A percentile compares a stretch with the other conserved stretches of the same genome.
These are phyloP conservation scores for Heterodera schachtii DNA, from an alignment of 1,140 invertebrate species.

Conservation along the genomic window DNA sequence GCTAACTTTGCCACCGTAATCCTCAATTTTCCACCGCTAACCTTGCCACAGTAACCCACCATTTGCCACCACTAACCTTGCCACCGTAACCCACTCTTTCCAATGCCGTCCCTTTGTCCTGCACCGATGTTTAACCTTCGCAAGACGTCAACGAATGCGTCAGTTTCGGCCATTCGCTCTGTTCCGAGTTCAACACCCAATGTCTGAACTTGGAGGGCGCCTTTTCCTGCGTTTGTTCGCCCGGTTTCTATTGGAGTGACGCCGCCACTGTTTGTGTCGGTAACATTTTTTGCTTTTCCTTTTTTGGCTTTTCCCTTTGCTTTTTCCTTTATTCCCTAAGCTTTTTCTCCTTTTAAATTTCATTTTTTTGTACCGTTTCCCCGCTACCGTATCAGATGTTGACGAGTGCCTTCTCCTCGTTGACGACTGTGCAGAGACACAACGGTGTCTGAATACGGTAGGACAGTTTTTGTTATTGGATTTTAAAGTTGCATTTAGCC, in stretches of 20 bases:
- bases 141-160: slow-evolving; percentile 47
- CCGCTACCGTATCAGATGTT: slow-evolving; percentile 49
- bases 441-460: slow-evolving; percentile 62
- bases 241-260: slow-evolving; percentile 51
- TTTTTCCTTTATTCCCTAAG: neutral
- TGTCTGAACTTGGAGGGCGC: slow-evolving; percentile 45
- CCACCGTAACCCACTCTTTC: neutral
- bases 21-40: no score
- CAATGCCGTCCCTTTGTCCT: slow-evolving; percentile 1
- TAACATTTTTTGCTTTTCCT: slow-evolving; percentile 32
- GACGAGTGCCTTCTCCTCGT: slow-evolving; percentile 62
- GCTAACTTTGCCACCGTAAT: neutral
- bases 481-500: slow-evolving; percentile 36
- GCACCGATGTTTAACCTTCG: neutral
- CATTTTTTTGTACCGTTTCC: neutral
- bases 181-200: slow-evolving; percentile 47
- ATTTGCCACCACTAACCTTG: no score
- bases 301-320: slow-evolving; percentile 3
- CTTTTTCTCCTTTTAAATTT: neutral
- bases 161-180: slow-evolving; percentile 31
- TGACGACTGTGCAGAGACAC: slow-evolving; percentile 61
- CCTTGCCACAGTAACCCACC: no score
- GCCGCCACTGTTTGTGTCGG: slow-evolving; percentile 46
- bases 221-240: slow-evolving; percentile 45
- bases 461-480: neutral